These are phyloP conservation scores for Melanargia galathea DNA, from an alignment of 2,888 invertebrate species.

Conservation along the genomic window DNA sequence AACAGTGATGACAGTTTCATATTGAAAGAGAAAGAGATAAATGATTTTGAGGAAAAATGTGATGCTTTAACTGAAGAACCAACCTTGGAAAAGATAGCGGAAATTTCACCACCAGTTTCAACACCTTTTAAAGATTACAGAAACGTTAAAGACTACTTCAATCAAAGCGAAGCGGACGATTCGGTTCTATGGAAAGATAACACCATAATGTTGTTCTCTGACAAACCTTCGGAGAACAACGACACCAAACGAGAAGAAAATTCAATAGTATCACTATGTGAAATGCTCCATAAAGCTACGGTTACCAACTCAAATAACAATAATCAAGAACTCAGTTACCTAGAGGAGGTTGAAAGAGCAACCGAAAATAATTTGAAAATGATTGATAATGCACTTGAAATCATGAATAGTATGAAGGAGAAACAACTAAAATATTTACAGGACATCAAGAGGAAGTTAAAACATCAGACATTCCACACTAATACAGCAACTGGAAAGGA, in stretches of 20 bases:
- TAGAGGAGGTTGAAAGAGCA: conserved; percentile 58
- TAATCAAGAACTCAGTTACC: conserved; percentile 54
- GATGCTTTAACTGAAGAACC: conserved; percentile 50
- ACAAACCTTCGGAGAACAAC: conserved; percentile 49
- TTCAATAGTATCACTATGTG: conserved; percentile 67
- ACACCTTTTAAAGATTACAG: conserved; percentile 70
- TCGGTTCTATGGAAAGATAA: conserved; percentile 55
- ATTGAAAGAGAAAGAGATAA: conserved; percentile 65
- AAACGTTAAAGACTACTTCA: conserved; percentile 62
- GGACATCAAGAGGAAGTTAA: conserved; percentile 55
- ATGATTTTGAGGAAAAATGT: conserved; percentile 56
- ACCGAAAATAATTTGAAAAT: conserved; percentile 57
- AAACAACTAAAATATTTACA: conserved; percentile 58
- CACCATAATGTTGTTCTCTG: conserved; percentile 69
- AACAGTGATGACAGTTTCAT: conserved; percentile 70
- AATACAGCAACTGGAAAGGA: conserved; percentile 42
- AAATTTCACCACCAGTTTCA: conserved; percentile 62
- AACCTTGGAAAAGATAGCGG: conserved; percentile 58
- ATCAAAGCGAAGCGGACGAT: conserved; percentile 56
- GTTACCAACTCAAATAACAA: conserved; percentile 50
- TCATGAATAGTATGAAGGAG: conserved; percentile 55
- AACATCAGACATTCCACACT: conserved; percentile 47
- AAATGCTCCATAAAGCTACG: conserved; percentile 63
- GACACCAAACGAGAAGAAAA: conserved; percentile 62
- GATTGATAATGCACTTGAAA: conserved; percentile 57